A percentile compares a stretch with the other conserved stretches of the same genome.
phyloP scores from a whole-genome alignment of 2,888 invertebrate species.

The Trichopria drosophilae region DNA sequence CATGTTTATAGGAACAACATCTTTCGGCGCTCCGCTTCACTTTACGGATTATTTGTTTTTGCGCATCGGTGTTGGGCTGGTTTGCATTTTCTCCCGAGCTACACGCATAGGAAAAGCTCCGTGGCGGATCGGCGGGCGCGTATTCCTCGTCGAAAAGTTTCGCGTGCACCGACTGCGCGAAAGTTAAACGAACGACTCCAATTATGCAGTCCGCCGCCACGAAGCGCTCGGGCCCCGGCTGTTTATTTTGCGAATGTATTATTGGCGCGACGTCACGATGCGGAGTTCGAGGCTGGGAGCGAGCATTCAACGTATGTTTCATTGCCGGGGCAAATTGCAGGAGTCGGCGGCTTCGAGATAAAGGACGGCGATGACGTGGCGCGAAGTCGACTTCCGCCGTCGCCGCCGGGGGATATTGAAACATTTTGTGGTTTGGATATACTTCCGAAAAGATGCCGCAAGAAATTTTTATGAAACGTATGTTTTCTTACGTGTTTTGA shows the following conservation, averaged over 20 bases:
- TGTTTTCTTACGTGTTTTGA: too few species aligned
- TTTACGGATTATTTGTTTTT: constrained; percentile 25
- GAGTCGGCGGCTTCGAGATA: too few species aligned
- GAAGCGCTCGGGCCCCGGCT: constrained; percentile 35
- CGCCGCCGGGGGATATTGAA: too few species aligned
- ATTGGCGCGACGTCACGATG: constrained; percentile 45
- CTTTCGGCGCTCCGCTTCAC: not conserved
- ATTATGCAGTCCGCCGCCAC: constrained; percentile 47
- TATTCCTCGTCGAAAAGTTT: constrained; percentile 38
- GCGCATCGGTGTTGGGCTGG: constrained; percentile 2
- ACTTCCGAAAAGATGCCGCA: too few species aligned
- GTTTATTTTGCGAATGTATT: constrained; percentile 53
- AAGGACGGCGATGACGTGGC: too few species aligned
- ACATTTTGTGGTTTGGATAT: too few species aligned
- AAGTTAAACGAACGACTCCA: constrained; percentile 52
- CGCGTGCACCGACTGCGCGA: constrained; percentile 43
- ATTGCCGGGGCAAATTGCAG: too few species aligned
- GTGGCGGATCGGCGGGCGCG: not conserved
- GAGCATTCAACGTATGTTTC: not conserved
- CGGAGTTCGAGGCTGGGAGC: not conserved
- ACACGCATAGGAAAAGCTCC: too few species aligned
- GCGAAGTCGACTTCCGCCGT: too few species aligned
- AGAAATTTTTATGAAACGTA: too few species aligned
- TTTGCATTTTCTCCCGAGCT: constrained; percentile 24
- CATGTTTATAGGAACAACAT: too few species aligned